Conservation (phyloP, 2,797 vertebrate genomes). For the Denticeps clupeoides region DNA sequence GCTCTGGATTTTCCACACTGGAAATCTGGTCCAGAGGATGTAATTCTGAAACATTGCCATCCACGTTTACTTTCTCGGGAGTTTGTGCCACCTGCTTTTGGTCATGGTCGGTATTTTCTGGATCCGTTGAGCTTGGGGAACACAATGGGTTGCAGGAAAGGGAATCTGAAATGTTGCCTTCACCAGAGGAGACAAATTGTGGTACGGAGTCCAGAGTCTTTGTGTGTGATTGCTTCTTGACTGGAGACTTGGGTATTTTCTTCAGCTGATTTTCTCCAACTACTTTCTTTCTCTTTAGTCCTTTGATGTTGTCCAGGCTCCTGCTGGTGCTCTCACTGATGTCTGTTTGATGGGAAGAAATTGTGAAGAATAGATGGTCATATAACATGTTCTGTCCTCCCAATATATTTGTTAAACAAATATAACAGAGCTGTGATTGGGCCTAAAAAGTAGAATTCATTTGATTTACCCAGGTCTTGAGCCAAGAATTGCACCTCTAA, state of each 20-base stretch:
- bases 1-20: slow-evolving; percentile 35
- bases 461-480: too few species aligned
- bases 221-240: slow-evolving; percentile 75
- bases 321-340: slow-evolving; percentile 65
- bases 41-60: slow-evolving; percentile 42
- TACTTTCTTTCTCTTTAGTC: slow-evolving; percentile 94
- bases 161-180: not conserved
- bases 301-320: slow-evolving; percentile 77
- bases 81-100: slow-evolving; percentile 26
- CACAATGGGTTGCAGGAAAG: slow-evolving; percentile 44
- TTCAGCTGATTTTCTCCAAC: slow-evolving; percentile 86
- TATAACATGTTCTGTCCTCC: too few species aligned
- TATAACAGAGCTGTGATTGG: too few species aligned
- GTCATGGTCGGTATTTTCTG: slow-evolving; percentile 59
- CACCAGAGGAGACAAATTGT: slow-evolving; percentile 29
- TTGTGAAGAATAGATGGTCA: slow-evolving; percentile 14
- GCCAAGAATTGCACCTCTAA: too few species aligned
- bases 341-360: slow-evolving; percentile 59
- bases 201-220: slow-evolving; percentile 56
- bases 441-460: too few species aligned
- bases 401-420: too few species aligned
- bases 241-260: slow-evolving; percentile 93
- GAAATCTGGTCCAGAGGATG: slow-evolving; percentile 41
- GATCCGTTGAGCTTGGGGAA: slow-evolving; percentile 36
- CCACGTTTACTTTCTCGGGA: slow-evolving; percentile 40